Base-by-base conservation (phyloP, 2,888 invertebrate species). In the Acleris cristana region DNA sequence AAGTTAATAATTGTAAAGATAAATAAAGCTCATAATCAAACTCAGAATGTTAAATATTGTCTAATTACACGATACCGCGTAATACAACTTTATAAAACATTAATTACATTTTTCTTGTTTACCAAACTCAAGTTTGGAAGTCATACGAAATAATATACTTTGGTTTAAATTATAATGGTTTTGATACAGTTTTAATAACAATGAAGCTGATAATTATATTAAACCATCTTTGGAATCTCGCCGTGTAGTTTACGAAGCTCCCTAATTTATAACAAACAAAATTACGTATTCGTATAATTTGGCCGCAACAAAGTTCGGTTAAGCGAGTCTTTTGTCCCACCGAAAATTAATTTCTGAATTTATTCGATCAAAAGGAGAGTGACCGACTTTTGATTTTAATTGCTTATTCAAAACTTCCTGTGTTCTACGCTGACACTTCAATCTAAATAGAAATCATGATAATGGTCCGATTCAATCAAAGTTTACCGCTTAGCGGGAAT, bases 291-390 rank as follows among this genome's bases (percentile, higher is more conserved):
- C 73, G 73, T 76, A 79, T 81, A 77, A 79, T 80, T 75, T 77
- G 74, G 71, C 71, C 74, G 74, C 73, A 60, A 57, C 74, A 70
- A 76, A 79, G 75, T 80, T 77, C 71, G 74, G 72, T 72, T 74
- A 70, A 72, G 71, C 48, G 69, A 71, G 72, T 66, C 74, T 72
- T 72, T 76, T 76, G 74, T 76, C 73, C 72, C 69, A 70, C 72
- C 65, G 76, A 77, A 82, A 81, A 81, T 84, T 83, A 79, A 79
- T 83, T 80, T 75, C 69, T 68, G 69, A 78, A 76, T 77, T 82
- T 74, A 75, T 75, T 84, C 72, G 79, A 84, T 83, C 77, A 81
- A 80, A 82, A 58, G 79, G 73, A 72, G 70, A 73, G 73, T 75
- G 70, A 61, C 70, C 70, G 69, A 76, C 75, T 76, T 80, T 75